phyloP scores from a whole-genome alignment of 1,140 invertebrate species.

The Euschistus heros region DNA sequence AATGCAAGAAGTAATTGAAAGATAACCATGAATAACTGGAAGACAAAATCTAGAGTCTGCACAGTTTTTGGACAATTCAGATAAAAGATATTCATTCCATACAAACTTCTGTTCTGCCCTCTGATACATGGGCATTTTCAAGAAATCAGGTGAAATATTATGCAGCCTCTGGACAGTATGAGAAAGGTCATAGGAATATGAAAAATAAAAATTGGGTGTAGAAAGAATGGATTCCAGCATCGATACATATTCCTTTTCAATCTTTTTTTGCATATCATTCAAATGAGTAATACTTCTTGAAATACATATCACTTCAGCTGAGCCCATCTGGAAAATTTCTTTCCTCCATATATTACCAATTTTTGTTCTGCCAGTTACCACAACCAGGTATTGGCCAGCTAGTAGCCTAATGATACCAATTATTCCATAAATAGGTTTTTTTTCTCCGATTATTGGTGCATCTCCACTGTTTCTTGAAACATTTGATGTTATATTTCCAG shows the following conservation, averaged over 20 bases:
- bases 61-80: neutral
- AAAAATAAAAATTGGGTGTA: constrained; percentile 82
- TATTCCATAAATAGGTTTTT: constrained; percentile 75
- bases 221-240: constrained; percentile 71
- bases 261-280: constrained; percentile 65
- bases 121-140: neutral
- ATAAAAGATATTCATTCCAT: neutral
- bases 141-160: constrained; percentile 75
- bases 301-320: constrained; percentile 80
- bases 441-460: constrained; percentile 49
- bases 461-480: constrained; percentile 43
- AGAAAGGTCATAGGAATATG: constrained; percentile 85
- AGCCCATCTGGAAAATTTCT: constrained; percentile 72
- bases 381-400: constrained; percentile 77
- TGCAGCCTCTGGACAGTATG: constrained; percentile 83
- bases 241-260: constrained; percentile 66
- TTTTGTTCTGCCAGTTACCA: constrained; percentile 74
- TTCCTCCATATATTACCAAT: constrained; percentile 79
- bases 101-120: constrained; percentile 3
- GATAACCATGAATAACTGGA: neutral
- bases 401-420: constrained; percentile 79
- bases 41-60: neutral
- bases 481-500: no score
- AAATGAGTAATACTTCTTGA: constrained; percentile 72
- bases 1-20: no score